A percentile compares a stretch with the other conserved stretches of the same genome.
These are phyloP conservation scores for Belgica antarctica DNA, from an alignment of 2,888 invertebrate genomes.

Conservation along the genomic window DNA sequence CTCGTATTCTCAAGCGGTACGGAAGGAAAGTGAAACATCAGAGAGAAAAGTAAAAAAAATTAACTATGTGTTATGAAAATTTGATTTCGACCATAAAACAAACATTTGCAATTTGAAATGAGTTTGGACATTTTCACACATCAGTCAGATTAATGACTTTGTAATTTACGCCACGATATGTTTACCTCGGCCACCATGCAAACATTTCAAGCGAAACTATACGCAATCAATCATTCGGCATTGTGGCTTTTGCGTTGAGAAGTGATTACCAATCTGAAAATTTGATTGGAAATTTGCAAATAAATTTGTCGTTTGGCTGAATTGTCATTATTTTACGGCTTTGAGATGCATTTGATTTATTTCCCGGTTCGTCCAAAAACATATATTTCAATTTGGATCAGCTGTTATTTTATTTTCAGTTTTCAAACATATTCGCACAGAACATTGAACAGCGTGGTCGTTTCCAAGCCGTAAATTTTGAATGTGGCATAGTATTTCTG, in stretches of 20 bases:
- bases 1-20: background rate
- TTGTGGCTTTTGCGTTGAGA: background rate
- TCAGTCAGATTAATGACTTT: slow-evolving; percentile 23
- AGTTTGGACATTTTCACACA: background rate
- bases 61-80: background rate
- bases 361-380: no score
- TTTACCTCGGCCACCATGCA: background rate
- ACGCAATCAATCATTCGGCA: background rate
- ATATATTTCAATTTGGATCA: no score
- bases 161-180: background rate
- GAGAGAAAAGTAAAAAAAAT: background rate
- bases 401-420: no score
- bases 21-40: background rate
- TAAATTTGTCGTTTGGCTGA: background rate
- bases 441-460: background rate
- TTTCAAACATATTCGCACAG: no score
- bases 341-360: background rate
- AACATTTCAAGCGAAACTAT: background rate
- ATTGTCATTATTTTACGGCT: background rate
- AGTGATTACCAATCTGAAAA: background rate
- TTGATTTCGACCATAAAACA: slow-evolving; percentile 1
- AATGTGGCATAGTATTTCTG: background rate
- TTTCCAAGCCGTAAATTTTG: background rate
- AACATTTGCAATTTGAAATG: background rate
- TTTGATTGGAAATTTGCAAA: background rate